Evolutionary conservation across 2,888 invertebrate genomes (phyloP).

Genomic region (Eubasilissa splendida): DNA sequence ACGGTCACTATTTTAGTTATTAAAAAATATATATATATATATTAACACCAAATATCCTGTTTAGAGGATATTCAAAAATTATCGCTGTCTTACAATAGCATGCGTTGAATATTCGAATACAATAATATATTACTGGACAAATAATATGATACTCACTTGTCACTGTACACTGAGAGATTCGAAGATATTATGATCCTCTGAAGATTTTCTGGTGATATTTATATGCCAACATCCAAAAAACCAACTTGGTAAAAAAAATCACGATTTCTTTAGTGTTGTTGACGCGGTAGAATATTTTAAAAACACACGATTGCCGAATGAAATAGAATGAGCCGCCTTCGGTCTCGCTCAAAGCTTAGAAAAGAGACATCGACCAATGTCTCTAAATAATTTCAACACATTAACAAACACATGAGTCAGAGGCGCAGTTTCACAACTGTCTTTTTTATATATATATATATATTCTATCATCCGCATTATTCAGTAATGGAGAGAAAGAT

Average conservation of each 20-base stretch:
- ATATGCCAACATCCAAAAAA: constrained; percentile 34
- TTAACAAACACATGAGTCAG: neutral
- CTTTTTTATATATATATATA: too few species aligned
- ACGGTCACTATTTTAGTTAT: too few species aligned
- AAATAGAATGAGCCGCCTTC: neutral
- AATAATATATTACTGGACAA: too few species aligned
- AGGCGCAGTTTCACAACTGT: too few species aligned
- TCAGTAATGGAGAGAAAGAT: too few species aligned
- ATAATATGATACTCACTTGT: neutral
- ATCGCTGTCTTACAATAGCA: too few species aligned
- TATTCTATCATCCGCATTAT: too few species aligned
- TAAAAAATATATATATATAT: too few species aligned
- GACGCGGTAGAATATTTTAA: neutral
- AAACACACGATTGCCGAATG: neutral
- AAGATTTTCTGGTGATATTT: constrained; percentile 41
- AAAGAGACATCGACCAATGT: constrained; percentile 24
- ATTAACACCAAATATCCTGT: too few species aligned
- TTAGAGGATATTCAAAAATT: too few species aligned
- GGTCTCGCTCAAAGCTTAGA: neutral
- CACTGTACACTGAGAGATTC: constrained; percentile 51
- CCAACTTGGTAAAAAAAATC: neutral
- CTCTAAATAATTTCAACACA: neutral
- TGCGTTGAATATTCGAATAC: too few species aligned
- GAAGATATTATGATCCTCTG: constrained; percentile 40
- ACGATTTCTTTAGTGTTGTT: neutral